Conservation (phyloP, 2,113 vertebrate species). For the Coturnix japonica region DNA sequence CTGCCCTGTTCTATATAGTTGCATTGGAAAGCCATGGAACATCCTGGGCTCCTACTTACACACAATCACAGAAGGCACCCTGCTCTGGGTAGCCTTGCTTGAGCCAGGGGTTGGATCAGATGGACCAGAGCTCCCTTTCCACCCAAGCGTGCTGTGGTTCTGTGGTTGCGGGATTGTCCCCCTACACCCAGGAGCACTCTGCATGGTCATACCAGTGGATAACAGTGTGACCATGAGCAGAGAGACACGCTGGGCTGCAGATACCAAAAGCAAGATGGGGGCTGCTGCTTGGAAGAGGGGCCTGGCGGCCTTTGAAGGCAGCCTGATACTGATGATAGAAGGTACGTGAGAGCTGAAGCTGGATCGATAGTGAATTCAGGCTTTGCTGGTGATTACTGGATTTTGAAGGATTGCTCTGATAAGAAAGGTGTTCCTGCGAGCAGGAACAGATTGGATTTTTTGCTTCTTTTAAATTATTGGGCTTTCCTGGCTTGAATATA, state of each 20-base stretch:
- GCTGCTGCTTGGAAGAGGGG: background rate
- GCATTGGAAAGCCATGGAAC: background rate
- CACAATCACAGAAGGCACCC: background rate
- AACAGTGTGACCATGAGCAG: fast-evolving
- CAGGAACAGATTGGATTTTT: background rate
- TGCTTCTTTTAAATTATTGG: background rate
- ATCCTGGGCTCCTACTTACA: background rate
- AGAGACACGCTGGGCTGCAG: background rate
- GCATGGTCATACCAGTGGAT: fast-evolving
- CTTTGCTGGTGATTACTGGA: background rate
- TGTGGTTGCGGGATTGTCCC: background rate
- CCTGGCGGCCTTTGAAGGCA: background rate
- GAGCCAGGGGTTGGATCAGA: background rate
- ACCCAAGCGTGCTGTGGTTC: background rate
- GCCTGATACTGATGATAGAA: background rate
- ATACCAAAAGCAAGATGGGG: background rate
- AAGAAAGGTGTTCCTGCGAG: conserved; percentile 17
- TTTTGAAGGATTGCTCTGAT: conserved; percentile 36
- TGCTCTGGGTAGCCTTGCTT: background rate
- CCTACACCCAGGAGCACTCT: fast-evolving
- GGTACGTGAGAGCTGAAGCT: background rate
- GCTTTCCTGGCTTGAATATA: background rate
- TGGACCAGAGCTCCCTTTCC: background rate
- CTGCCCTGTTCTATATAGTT: background rate
- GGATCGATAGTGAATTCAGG: background rate